Evolutionary conservation across 2,113 vertebrate genomes (phyloP).

Genomic region (Setophaga kirtlandii): DNA sequence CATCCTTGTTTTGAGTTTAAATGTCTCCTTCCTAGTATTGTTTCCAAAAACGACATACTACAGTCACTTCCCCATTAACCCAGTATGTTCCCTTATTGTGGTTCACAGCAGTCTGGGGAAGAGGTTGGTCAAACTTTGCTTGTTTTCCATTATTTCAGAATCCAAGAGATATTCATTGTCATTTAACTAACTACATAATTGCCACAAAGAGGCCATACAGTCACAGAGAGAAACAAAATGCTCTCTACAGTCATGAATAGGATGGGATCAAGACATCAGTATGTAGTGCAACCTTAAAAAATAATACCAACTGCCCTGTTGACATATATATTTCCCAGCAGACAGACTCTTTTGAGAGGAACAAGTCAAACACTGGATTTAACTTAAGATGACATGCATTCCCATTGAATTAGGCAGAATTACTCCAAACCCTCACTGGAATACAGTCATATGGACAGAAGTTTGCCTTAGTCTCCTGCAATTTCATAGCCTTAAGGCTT

Average conservation of each 20-base stretch:
- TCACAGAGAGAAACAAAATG: background rate
- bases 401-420: background rate
- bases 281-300: background rate
- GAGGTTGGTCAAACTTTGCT: background rate
- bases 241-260: background rate
- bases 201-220: background rate
- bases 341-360: slow-evolving; percentile 1
- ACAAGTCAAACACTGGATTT: background rate
- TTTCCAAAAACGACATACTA: slow-evolving; percentile 33
- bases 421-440: background rate
- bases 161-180: background rate
- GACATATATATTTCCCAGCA: background rate
- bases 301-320: background rate
- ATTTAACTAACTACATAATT: background rate
- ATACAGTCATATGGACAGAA: background rate
- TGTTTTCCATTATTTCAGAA: background rate
- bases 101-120: background rate
- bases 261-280: background rate
- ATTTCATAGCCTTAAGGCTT: background rate
- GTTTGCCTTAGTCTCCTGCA: background rate
- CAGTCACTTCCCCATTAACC: slow-evolving; percentile 20
- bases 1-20: slow-evolving; percentile 31
- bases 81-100: background rate
- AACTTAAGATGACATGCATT: background rate
- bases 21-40: slow-evolving; percentile 53